These are phyloP conservation scores for Austrolebias charrua DNA, from an alignment of 2,797 vertebrate species.

Conservation along the genomic window DNA sequence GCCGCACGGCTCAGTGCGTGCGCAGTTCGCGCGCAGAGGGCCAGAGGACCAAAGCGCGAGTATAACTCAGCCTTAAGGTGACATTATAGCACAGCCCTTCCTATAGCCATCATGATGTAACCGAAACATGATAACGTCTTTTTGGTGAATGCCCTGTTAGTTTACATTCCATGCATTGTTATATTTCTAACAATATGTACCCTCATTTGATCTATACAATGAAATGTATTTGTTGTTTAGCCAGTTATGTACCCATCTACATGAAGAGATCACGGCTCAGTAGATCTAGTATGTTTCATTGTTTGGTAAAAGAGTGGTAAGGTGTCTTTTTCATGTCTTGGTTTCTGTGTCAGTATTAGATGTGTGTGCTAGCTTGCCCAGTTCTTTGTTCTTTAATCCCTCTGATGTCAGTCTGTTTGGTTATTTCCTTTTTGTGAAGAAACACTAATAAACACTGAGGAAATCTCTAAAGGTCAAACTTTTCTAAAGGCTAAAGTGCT, in stretches of 20 bases:
- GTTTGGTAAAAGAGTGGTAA: neutral
- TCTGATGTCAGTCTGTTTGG: constrained; percentile 38
- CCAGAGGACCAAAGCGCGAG: too few relatives aligned
- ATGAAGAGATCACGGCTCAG: neutral
- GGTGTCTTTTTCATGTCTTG: constrained; percentile 1
- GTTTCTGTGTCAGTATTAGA: constrained; percentile 9
- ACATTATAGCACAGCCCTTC: neutral
- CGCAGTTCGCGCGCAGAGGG: too few relatives aligned
- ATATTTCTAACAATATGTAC: neutral
- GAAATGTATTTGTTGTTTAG: neutral
- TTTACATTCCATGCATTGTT: neutral
- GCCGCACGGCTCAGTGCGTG: too few relatives aligned
- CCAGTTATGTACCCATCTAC: neutral
- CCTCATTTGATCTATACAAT: neutral
- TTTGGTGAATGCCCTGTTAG: neutral
- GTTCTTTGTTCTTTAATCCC: constrained; percentile 25
- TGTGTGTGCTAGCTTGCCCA: constrained; percentile 8
- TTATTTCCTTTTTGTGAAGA: constrained; percentile 46
- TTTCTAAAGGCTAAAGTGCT: constrained; percentile 35
- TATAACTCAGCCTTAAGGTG: too few relatives aligned
- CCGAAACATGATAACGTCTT: neutral
- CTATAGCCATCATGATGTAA: neutral
- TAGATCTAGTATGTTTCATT: neutral
- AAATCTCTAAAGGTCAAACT: constrained; percentile 45
- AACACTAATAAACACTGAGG: constrained; percentile 50